Conservation (phyloP, 1,140 invertebrate genomes). For the Zaprionus inermis region DNA sequence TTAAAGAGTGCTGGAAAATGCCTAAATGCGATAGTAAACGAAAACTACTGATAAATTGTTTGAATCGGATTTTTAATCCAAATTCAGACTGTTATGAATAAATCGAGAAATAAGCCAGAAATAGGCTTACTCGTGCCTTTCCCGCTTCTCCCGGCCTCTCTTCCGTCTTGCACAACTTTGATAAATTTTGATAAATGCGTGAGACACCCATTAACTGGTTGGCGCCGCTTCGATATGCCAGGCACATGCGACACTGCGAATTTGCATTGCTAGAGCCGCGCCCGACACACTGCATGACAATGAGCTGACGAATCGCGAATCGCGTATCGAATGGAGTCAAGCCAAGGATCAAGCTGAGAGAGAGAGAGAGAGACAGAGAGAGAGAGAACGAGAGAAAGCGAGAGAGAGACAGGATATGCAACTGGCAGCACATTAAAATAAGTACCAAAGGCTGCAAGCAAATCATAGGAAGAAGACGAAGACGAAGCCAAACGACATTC, state of each 20-base stretch:
- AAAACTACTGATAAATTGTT: no score
- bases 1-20: no score
- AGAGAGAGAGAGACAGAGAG: not conserved
- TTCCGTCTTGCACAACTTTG: constrained; percentile 8
- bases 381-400: no score
- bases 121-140: no score
- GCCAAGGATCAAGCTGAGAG: constrained; percentile 12
- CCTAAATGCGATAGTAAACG: no score
- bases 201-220: constrained; percentile 37
- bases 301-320: constrained; percentile 49
- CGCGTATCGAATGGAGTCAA: constrained; percentile 10
- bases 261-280: constrained; percentile 53
- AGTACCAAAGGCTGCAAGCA: constrained; percentile 51
- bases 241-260: constrained; percentile 62
- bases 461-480: constrained; percentile 44
- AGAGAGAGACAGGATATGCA: constrained; percentile 42
- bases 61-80: no score
- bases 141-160: not conserved
- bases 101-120: no score
- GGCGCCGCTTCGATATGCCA: constrained; percentile 45
- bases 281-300: constrained; percentile 64
- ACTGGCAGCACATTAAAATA: constrained; percentile 76
- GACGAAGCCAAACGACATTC: constrained; percentile 35
- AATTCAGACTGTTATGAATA: no score
- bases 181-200: constrained; percentile 12